Percentiles rank a stretch among this genome's conserved stretches.
Evolutionary conservation across 2,797 vertebrate species (phyloP).

Genomic region (Tenualosa thibaudeaui): DNA sequence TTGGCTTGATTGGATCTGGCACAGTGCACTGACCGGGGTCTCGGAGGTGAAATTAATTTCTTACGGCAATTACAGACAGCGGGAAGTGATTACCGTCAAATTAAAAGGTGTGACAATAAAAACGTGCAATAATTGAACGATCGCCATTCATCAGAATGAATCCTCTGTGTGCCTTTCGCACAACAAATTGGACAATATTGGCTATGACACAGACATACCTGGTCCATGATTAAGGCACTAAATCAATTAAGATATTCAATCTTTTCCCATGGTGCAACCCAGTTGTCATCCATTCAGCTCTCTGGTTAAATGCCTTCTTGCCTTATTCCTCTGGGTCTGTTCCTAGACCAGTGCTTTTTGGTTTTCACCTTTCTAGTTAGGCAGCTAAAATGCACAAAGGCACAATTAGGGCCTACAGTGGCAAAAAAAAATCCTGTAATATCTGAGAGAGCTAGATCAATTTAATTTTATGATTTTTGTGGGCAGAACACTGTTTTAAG

Average conservation of each 20-base stretch:
- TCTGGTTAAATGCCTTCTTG: not conserved
- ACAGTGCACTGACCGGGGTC: slow-evolving; percentile 62
- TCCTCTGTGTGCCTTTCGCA: slow-evolving; percentile 64
- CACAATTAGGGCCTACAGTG: not conserved
- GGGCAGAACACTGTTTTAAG: not conserved
- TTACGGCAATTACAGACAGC: slow-evolving; percentile 53
- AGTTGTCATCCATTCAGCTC: not conserved
- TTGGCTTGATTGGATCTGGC: slow-evolving; percentile 62
- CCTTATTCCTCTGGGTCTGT: not conserved
- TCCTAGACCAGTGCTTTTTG: not conserved
- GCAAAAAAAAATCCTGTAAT: not conserved
- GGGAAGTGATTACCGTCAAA: slow-evolving; percentile 71
- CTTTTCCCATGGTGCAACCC: not conserved
- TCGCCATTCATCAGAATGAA: slow-evolving; percentile 69
- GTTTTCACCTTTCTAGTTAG: not conserved
- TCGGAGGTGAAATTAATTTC: slow-evolving; percentile 71
- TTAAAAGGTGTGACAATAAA: slow-evolving; percentile 73
- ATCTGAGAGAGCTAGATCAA: too few relatives aligned
- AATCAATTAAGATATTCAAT: slow-evolving; percentile 62
- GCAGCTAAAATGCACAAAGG: not conserved
- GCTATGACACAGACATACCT: slow-evolving; percentile 68
- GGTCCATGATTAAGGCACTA: slow-evolving; percentile 71
- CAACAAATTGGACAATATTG: slow-evolving; percentile 79
- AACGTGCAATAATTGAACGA: slow-evolving; percentile 54
- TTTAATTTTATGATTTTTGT: not conserved